phyloP scores from a whole-genome alignment of 2,113 vertebrate species.

The Pteruthius melanotis region DNA sequence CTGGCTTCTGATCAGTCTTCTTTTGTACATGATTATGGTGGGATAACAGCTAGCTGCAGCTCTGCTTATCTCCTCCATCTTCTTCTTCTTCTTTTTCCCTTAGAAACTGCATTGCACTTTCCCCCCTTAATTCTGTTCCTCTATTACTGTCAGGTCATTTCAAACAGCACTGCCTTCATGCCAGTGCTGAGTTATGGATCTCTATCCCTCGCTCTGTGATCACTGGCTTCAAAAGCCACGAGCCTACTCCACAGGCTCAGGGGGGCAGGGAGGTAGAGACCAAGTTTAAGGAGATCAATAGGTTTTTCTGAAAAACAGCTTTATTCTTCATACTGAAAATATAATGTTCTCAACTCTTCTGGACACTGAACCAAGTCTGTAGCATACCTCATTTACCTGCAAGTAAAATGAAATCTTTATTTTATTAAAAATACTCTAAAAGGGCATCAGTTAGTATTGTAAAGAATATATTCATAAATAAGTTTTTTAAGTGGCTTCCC shows the following conservation, averaged over 20 bases:
- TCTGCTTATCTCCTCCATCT: background rate
- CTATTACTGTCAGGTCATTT: background rate
- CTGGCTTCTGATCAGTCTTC: background rate
- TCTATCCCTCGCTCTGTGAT: background rate
- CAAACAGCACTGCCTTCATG: background rate
- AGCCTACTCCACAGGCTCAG: background rate
- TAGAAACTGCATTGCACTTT: background rate
- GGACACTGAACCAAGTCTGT: constrained; percentile 6
- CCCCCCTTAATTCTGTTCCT: background rate
- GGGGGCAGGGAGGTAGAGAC: background rate
- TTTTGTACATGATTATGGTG: background rate
- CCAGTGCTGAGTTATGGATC: background rate
- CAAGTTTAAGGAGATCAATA: background rate
- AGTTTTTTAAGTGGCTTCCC: background rate
- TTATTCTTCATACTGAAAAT: background rate
- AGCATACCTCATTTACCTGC: constrained; percentile 10
- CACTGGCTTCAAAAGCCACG: background rate
- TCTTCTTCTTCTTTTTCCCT: background rate
- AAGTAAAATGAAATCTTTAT: constrained; percentile 30
- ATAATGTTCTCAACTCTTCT: background rate
- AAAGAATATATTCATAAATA: background rate
- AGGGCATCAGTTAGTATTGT: background rate
- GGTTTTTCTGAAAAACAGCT: background rate
- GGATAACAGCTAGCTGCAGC: background rate
- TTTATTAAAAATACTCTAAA: constrained; percentile 11